phyloP scores from a whole-genome alignment of 2,113 vertebrate species.

The Hippolais icterina region DNA sequence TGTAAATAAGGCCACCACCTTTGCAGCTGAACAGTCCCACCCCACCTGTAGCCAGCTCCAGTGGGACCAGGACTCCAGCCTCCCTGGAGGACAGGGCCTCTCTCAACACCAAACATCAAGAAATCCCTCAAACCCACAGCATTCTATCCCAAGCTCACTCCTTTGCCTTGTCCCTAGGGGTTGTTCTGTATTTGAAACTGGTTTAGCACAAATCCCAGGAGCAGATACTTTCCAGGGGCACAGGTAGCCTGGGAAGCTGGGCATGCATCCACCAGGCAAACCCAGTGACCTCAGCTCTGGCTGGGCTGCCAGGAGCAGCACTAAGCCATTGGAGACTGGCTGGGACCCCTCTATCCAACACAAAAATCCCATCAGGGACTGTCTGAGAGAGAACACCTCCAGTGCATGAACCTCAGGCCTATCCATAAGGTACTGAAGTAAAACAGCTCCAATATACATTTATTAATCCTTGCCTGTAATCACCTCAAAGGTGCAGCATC shows the following conservation, averaged over 20 bases:
- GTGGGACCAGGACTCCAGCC: background rate
- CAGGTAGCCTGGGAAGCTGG: background rate
- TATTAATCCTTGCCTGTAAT: background rate
- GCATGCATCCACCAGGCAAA: background rate
- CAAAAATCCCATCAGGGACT: background rate
- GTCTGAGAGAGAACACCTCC: background rate
- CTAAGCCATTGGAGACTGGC: accelerated
- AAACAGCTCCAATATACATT: background rate
- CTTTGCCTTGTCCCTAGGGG: accelerated
- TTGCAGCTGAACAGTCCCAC: background rate
- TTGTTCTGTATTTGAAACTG: background rate
- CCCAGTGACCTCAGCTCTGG: accelerated
- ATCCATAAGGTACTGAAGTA: background rate
- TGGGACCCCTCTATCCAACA: background rate
- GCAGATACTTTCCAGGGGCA: background rate
- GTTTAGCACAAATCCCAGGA: background rate
- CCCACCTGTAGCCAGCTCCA: background rate
- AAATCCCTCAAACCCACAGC: background rate
- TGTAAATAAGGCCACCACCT: background rate
- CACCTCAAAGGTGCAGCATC: background rate
- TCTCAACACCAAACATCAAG: background rate
- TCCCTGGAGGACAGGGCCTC: background rate
- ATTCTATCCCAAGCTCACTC: background rate
- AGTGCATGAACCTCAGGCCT: background rate
- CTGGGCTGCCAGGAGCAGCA: background rate